Base-by-base conservation (phyloP, 2,888 invertebrate species). In the Synergus laeviventris region DNA sequence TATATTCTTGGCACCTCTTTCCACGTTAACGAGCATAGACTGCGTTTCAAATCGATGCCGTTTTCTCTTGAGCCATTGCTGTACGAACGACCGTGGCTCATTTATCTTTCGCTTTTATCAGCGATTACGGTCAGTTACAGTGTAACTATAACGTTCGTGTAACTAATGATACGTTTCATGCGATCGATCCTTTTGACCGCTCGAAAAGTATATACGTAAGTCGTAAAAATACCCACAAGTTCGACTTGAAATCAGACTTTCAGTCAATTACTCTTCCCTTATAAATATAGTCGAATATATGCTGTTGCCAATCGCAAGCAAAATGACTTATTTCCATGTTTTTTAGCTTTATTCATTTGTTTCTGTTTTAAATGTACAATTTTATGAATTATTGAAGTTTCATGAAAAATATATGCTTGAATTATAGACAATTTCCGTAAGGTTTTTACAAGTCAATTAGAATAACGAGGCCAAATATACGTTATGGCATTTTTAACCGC, bases 91-190 rank as follows among this genome's bases (percentile, higher is more conserved):
- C 75, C 78, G 61, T 81, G 76, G 76, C 76, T 79, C 78, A 76
- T 79, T 79, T 81, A 83, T 84, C 83, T 80, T 76, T 77, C 73
- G 73, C 66, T 77, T 77, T 82, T 80, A 84, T 83, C 82, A 81
- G 79, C 80, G 80, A 83, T 84, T 85, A 80, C 80, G 80, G 81
- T 80, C 77, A 78, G 81, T 82, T 83, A 81, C 81, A 81, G 77
- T 79, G 77, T 70, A 70, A 70, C 70, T 70, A 80, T 79, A 82
- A 79, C 78, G 82, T 81, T 83, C 85, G 84, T 84, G 82, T 83
- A 82, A 79, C 82, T 83, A 85, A 85, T 83, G 81, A 83, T 81
- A 77, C 80, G 77, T 79, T 81, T 82, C 81, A 81, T 79, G 73
- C 59, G 76, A 83, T 82, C 81, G 81, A 82, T 81, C 78, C 80